Conservation (phyloP, 1,140 invertebrate species). For the Aphaenogaster rudis region DNA sequence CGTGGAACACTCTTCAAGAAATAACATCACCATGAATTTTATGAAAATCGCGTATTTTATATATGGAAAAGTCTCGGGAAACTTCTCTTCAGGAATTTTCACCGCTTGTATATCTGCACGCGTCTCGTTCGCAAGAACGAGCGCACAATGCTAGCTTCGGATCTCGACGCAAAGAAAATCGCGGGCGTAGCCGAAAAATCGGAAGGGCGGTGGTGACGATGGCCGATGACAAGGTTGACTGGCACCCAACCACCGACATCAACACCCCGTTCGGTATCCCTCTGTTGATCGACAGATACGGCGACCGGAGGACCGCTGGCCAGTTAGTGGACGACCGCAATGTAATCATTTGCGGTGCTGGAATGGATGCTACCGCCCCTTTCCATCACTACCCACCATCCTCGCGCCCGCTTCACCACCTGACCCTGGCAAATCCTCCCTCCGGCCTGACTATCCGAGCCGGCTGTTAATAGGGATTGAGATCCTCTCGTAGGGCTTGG, state of each 20-base stretch:
- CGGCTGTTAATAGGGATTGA: slow-evolving; percentile 75
- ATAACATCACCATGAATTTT: slow-evolving; percentile 12
- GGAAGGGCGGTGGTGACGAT: slow-evolving; percentile 24
- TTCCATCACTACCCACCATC: slow-evolving; percentile 34
- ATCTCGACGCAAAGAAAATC: neutral
- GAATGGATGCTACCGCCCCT: slow-evolving; percentile 78
- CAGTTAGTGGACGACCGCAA: slow-evolving; percentile 84
- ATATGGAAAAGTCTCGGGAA: neutral
- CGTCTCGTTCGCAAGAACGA: neutral
- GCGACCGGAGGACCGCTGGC: slow-evolving; percentile 76
- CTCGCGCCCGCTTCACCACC: slow-evolving; percentile 45
- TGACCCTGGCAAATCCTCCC: slow-evolving; percentile 74
- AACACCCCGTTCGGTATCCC: slow-evolving; percentile 70
- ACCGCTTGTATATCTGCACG: neutral
- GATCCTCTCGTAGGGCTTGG: slow-evolving; percentile 65
- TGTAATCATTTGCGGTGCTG: slow-evolving; percentile 85
- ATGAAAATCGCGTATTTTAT: neutral
- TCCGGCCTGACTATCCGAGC: slow-evolving; percentile 66
- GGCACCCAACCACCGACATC: slow-evolving; percentile 67
- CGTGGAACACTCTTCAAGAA: neutral
- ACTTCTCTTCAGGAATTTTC: neutral
- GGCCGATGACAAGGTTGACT: slow-evolving; percentile 64
- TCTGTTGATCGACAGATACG: slow-evolving; percentile 77
- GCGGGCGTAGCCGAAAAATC: slow-evolving; percentile 50
- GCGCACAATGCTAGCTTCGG: neutral